A percentile compares a stretch with the other conserved stretches of the same genome.
These are phyloP conservation scores for Entomyzon cyanotis DNA, from an alignment of 2,113 vertebrate species.

Conservation along the genomic window DNA sequence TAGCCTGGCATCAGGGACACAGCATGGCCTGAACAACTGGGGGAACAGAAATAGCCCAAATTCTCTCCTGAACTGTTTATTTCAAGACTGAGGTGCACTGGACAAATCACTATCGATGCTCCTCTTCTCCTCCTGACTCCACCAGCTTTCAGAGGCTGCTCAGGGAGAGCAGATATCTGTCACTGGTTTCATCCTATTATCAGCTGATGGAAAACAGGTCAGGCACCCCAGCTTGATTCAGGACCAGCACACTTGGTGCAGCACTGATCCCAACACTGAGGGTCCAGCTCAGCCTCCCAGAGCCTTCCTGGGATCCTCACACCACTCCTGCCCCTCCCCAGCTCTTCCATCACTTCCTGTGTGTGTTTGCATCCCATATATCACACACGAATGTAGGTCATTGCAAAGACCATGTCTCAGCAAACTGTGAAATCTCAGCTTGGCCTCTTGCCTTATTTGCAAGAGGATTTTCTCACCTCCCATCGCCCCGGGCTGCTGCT, in stretches of 20 bases:
- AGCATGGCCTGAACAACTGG: background rate
- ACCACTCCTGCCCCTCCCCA: background rate
- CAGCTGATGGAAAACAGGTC: background rate
- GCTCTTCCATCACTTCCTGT: background rate
- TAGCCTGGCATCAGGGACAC: background rate
- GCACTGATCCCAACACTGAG: background rate
- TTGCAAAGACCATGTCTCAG: background rate
- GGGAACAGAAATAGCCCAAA: background rate
- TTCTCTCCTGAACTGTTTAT: background rate
- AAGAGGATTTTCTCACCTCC: conserved; percentile 35
- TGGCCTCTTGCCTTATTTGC: background rate
- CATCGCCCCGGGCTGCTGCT: background rate
- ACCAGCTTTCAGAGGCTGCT: background rate
- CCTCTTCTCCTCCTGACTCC: background rate
- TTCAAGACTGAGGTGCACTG: background rate
- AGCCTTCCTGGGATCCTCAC: background rate
- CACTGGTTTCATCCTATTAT: background rate
- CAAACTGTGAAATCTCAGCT: background rate
- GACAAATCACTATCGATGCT: background rate
- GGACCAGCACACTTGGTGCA: background rate
- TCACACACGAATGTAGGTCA: background rate
- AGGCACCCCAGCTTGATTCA: background rate
- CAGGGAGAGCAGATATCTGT: background rate
- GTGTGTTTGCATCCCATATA: background rate
- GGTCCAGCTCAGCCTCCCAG: accelerated